Evolutionary conservation across 92 coral and sea anemone species (phyloP).

Genomic region (Porites evermanni): DNA sequence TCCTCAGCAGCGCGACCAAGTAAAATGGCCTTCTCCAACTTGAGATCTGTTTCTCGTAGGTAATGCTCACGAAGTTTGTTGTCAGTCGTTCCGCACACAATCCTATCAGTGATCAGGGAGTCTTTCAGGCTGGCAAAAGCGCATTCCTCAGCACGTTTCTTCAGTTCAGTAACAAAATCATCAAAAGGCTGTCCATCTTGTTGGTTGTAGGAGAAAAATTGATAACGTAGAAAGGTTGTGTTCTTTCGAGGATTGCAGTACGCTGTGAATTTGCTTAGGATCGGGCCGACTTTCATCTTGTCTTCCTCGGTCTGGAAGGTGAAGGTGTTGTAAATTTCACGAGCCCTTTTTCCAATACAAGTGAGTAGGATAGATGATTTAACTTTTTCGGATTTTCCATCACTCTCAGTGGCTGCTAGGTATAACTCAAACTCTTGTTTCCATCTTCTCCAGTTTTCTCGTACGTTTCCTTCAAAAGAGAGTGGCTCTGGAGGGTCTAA

Average conservation of each 20-base stretch:
- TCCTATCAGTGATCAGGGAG: no score
- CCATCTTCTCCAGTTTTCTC: constrained; percentile 54
- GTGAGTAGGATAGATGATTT: constrained; percentile 54
- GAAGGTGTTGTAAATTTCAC: constrained; percentile 58
- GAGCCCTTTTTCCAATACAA: constrained; percentile 53
- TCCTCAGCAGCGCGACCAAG: constrained; percentile 34
- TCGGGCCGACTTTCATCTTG: no score
- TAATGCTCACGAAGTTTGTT: constrained; percentile 1
- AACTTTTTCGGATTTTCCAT: constrained; percentile 41
- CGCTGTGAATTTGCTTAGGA: no score
- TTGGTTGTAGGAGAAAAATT: no score
- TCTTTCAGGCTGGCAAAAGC: no score
- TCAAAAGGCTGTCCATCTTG: no score
- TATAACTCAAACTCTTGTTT: constrained; percentile 50
- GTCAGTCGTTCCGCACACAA: constrained; percentile 1
- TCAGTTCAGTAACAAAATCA: no score
- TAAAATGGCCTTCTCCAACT: constrained; percentile 44
- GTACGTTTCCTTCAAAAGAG: constrained; percentile 48
- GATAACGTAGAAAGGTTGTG: no score
- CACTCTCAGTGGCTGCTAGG: background rate
- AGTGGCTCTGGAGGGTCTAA: no score
- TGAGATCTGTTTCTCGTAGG: constrained; percentile 7
- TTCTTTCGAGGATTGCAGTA: no score
- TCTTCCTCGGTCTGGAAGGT: constrained; percentile 32
- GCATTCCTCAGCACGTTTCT: no score